Evolutionary conservation across 1,140 invertebrate species (phyloP), one percentile per base, ranked within the genome.

Genomic region (Tribolium madens): DNA sequence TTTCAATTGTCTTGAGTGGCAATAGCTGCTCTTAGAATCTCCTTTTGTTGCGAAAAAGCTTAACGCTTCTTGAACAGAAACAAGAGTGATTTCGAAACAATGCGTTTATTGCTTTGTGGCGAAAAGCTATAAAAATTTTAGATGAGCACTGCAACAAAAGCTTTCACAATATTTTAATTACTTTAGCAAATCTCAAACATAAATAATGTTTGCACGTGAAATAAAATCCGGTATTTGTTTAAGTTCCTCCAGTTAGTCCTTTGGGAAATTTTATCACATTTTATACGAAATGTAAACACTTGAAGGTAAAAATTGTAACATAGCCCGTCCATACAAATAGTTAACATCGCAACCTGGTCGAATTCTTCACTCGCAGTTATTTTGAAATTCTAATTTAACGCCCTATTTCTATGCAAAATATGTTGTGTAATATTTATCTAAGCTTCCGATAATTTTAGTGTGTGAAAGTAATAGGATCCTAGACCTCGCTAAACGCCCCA

Each of bases 1-100:
- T 50, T 50, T 13, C 48, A 14, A 14, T 57, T 57, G 17, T 57
- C 52, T 57, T 10, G 52, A 57, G 10, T 18, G 15, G 52, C 52
- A 14, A 57, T 57, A 57, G 57, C n/a, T 10, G 53, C 15, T 18
- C 9, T 26, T 26, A 26, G 3, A 26, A 26, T 26, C 21, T 26
- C 21, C 21, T 42, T 42, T 42, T 42, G 36, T 42, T 2, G 36
- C 2, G 36, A 42, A n/a, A 42, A 42, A 7, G 36, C 36, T 42
- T 42, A 42, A 42, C 36, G 36, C 36, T 42, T n/a, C 36, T 42
- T 42, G 36, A 42, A 42, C 36, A 42, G 36, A 42, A 42, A 42
- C 36, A 42, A 42, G 36, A 9, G 9, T 42, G 36, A 42, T 42
- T 42, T 42, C 36, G 36, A 42, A 42, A 42, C 36, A 42, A 42